phyloP scores from a whole-genome alignment of 2,888 invertebrate genomes.

The Acleris sparsana region DNA sequence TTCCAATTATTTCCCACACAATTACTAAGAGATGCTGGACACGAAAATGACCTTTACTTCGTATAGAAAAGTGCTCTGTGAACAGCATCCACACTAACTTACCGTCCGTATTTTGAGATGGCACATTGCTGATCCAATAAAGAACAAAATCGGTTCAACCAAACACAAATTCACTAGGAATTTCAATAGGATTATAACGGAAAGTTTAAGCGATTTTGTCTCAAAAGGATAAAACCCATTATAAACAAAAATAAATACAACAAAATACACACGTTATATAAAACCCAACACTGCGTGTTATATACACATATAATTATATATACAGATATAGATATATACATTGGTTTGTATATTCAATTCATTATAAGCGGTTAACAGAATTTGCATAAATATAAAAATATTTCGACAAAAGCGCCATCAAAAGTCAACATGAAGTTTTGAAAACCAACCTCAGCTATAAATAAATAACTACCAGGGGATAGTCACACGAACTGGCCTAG shows the following conservation, averaged over 20 bases:
- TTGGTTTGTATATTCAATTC: slow-evolving; percentile 14
- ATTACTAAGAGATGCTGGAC: neutral
- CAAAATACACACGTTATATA: slow-evolving; percentile 38
- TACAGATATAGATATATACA: slow-evolving; percentile 43
- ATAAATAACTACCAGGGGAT: no score
- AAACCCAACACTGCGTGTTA: slow-evolving; percentile 33
- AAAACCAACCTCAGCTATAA: neutral
- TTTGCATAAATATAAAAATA: slow-evolving; percentile 36
- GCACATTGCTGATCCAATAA: slow-evolving; percentile 39
- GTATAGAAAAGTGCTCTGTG: slow-evolving; percentile 37
- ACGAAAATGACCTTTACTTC: slow-evolving; percentile 17
- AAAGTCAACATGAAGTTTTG: slow-evolving; percentile 53
- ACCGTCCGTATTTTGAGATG: slow-evolving; percentile 52
- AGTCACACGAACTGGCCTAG: no score
- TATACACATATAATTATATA: slow-evolving; percentile 40
- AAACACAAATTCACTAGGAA: neutral
- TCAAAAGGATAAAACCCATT: slow-evolving; percentile 19
- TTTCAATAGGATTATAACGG: neutral
- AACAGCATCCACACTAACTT: slow-evolving; percentile 65
- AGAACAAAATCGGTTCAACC: slow-evolving; percentile 17
- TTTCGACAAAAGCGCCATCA: slow-evolving; percentile 59
- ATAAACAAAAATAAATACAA: slow-evolving; percentile 28
- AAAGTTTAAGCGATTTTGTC: slow-evolving; percentile 2
- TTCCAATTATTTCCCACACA: neutral
- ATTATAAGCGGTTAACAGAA: slow-evolving; percentile 20